Conservation (phyloP, 2,113 vertebrate species). For the Laticauda colubrina region DNA sequence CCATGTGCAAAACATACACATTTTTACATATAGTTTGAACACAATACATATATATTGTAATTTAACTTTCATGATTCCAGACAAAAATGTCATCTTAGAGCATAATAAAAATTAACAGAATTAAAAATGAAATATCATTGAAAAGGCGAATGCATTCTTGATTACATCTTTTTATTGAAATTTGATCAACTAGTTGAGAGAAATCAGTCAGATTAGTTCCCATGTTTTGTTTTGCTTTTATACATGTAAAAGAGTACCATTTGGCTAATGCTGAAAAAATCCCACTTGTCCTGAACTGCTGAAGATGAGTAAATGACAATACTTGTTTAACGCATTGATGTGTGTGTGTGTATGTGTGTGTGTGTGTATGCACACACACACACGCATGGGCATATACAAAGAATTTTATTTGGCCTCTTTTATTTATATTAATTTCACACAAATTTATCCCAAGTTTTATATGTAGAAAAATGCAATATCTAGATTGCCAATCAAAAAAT, state of each 20-base stretch:
- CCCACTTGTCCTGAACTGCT: neutral
- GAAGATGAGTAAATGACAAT: neutral
- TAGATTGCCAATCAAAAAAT: conserved; percentile 2
- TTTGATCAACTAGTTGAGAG: neutral
- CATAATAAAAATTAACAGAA: neutral
- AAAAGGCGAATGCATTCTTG: neutral
- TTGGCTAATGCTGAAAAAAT: neutral
- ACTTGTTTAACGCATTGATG: conserved; percentile 43
- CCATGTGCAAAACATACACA: neutral
- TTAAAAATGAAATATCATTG: neutral
- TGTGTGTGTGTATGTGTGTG: neutral
- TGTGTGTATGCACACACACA: neutral
- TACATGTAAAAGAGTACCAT: neutral
- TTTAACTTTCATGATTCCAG: neutral
- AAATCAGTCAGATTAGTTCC: neutral
- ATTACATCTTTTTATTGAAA: neutral
- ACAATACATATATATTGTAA: neutral
- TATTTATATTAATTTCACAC: conserved; percentile 22
- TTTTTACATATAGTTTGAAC: neutral
- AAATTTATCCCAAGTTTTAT: conserved; percentile 11
- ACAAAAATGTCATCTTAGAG: neutral
- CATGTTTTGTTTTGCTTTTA: neutral
- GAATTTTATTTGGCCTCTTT: neutral
- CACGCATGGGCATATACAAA: neutral
- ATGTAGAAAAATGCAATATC: neutral